Evolutionary conservation across 2,888 invertebrate species (phyloP).

Genomic region (Noctua pronuba): DNA sequence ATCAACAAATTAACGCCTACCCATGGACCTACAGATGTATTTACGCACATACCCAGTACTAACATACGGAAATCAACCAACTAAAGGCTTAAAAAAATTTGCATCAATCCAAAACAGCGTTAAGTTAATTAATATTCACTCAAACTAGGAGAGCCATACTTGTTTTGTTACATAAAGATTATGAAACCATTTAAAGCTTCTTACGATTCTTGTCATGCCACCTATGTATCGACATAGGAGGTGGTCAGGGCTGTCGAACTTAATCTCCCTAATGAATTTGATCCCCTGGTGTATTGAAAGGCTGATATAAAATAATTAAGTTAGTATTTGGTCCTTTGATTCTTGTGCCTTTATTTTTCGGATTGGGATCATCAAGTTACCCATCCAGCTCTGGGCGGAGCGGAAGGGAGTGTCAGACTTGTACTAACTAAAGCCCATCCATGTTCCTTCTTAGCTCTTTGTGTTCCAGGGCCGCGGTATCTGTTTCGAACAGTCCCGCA

Average conservation of each 20-base stretch:
- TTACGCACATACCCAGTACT: not conserved
- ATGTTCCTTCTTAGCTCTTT: no score
- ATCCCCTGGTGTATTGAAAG: not conserved
- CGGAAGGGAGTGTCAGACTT: no score
- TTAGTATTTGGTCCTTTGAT: not conserved
- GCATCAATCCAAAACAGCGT: constrained; percentile 27
- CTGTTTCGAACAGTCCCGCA: no score
- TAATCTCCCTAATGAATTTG: not conserved
- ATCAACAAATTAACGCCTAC: not conserved
- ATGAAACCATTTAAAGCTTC: constrained; percentile 62
- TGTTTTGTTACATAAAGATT: constrained; percentile 60
- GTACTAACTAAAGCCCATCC: no score
- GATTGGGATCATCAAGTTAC: no score
- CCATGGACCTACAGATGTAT: not conserved
- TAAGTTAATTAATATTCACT: constrained; percentile 52
- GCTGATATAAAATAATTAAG: not conserved
- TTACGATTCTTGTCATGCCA: constrained; percentile 68
- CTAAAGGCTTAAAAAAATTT: constrained; percentile 11
- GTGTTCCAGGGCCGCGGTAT: no score
- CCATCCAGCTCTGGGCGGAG: no score
- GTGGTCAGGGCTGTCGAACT: constrained; percentile 39
- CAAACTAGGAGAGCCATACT: constrained; percentile 18
- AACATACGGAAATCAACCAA: not conserved
- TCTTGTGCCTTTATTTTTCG: not conserved
- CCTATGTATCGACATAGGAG: constrained; percentile 38